Evolutionary conservation across 2,113 vertebrate species (phyloP), one percentile per base, ranked within the genome.

Genomic region (Anolis sagrei): DNA sequence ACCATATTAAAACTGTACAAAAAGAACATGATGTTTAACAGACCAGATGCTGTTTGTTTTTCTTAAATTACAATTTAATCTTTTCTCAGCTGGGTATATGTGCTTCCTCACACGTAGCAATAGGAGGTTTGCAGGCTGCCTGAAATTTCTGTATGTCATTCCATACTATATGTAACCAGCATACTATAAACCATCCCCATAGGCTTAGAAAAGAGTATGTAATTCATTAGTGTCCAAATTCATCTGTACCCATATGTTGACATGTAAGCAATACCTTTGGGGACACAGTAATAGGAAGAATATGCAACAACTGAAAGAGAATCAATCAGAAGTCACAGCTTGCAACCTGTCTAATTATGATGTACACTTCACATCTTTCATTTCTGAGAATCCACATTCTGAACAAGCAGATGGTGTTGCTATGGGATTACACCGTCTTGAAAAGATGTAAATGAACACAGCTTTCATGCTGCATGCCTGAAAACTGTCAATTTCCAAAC

Each of bases 321-420:
- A 92, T 91, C 82, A 88, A 91, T 92, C 92, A 91, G 90, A 92
- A 90, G 94, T 93, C 91, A 94, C 92, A 95, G 92, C 81, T 87
- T 89, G 93, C 76, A 94, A 90, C 90, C 91, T 94, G 89, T 88
- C 90, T 96, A 95, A 95, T 95, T 93, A 94, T 91, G 89, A 94
- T 88, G 90, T 94, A 94, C 88, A 93, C 89, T 87, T 89, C 93
- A 91, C 91, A 89, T 92, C 90, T 94, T 91, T 94, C 88, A 92
- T 94, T 85, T n/a, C 86, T 3, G 81, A 93, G 88, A 85, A 94
- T 92, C 92, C 91, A 86, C 85, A 94, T 91, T 94, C 91, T 68
- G 89, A 92, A 89, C 0, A 16, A 93, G 90, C 95, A 95, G 94
- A 95, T 95, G 96, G 95, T 90, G 75, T 77, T 95, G 93, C 92